Evolutionary conservation across 1,140 invertebrate genomes (phyloP), one percentile per base, ranked within the genome.

Genomic region (Calephelis virginiensis): DNA sequence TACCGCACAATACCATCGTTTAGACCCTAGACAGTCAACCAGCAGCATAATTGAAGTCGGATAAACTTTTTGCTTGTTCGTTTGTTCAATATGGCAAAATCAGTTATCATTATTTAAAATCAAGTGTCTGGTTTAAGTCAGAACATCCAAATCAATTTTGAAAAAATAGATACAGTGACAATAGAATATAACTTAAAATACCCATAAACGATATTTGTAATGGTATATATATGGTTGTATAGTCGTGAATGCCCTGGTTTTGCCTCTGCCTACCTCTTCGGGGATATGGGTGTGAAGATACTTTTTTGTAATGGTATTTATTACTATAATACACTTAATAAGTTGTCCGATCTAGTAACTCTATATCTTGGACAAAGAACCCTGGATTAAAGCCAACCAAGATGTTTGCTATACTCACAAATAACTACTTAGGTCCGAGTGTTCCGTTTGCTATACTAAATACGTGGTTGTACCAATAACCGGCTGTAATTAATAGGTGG

Each of bases 361-460:
- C 1, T 77, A 77, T 49, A 64, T 72, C 77, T 64, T 8, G 10
- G 59, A 74, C 66, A 67, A 71, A 72, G 78, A 72, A 74, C 76
- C 72, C 81, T 86, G 84, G 86, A 86, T 89, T 89, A 85, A 77
- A 86, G 84, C 82, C 86, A 89, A 83, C 76, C 78, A 86, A 89
- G 84, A 86, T 86, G 84, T 89, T 86, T 86, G 77, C 82, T 82
- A 82, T 80, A 83, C 78, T 78, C 76, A 78, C 85, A 85, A 88
- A 84, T 83, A 83, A 78, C 80, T 83, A 83, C 77, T 79, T 70
- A 72, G 63, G 66, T 73, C 74, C 73, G 68, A 74, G 77, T 72
- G 64, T 80, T 78, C 76, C 74, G 75, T 83, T 80, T 79, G 79
- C 77, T 74, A 69, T 71, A 70, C 75, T 75, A 67, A 81, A 85